Percentiles rank a stretch among this genome's conserved stretches.
Conservation (phyloP, 2,797 vertebrate species). For the Alca torda region DNA sequence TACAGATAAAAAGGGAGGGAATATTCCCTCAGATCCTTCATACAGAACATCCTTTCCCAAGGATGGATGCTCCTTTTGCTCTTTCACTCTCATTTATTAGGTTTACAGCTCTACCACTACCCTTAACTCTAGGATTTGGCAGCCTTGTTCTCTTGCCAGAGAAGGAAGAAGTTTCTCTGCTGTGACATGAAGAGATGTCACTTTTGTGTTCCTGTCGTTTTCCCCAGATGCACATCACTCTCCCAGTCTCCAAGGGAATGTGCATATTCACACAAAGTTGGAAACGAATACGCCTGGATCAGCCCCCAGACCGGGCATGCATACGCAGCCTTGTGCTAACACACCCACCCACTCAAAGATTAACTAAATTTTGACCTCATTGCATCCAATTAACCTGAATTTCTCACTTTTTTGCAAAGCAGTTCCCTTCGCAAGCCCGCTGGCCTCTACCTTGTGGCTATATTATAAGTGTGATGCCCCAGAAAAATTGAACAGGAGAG, state of each 20-base stretch:
- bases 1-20: not conserved
- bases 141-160: conserved; percentile 1
- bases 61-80: not conserved
- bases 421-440: conserved; percentile 27
- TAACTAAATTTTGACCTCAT: conserved; percentile 67
- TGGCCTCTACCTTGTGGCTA: conserved; percentile 68
- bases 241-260: conserved; percentile 25
- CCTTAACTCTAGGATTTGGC: conserved; percentile 1
- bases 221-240: conserved; percentile 34
- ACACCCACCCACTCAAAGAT: conserved; percentile 62
- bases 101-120: not conserved
- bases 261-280: conserved; percentile 32
- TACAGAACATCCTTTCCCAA: not conserved
- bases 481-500: conserved; percentile 37
- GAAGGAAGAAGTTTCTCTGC: conserved; percentile 30
- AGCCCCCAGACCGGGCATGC: conserved; percentile 30
- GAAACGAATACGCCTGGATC: conserved; percentile 28
- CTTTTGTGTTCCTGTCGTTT: not conserved
- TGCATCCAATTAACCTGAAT: conserved; percentile 75
- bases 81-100: not conserved
- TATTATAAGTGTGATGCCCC: conserved; percentile 48
- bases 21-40: not conserved
- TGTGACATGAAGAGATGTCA: conserved; percentile 30
- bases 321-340: conserved; percentile 42
- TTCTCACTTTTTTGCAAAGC: conserved; percentile 64